These are phyloP conservation scores for Rhea americana DNA, from an alignment of 2,113 vertebrate genomes.

Conservation along the genomic window DNA sequence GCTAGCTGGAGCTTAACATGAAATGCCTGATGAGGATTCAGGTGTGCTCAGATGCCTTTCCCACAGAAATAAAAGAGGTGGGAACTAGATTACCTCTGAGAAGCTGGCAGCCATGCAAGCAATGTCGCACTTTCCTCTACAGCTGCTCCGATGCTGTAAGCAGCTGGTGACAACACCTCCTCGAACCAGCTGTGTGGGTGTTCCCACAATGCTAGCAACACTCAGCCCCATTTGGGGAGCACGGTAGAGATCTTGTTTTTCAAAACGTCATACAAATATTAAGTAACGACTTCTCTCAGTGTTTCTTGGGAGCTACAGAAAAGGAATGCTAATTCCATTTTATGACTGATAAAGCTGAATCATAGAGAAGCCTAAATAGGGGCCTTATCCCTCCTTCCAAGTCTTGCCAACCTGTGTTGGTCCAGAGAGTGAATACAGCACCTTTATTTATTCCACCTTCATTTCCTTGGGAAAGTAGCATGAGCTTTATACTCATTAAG, in stretches of 20 bases:
- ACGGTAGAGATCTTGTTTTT: not conserved
- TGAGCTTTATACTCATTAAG: not conserved
- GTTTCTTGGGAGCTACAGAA: not conserved
- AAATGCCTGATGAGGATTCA: not conserved
- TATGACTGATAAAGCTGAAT: not conserved
- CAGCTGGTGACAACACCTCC: not conserved
- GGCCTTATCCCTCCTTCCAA: not conserved
- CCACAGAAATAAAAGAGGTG: not conserved
- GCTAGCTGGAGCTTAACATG: not conserved
- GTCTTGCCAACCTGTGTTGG: not conserved
- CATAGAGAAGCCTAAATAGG: not conserved
- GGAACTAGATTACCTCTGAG: not conserved
- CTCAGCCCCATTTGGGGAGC: not conserved
- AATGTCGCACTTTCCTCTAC: not conserved
- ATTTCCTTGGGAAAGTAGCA: constrained; percentile 43
- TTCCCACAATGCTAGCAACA: not conserved
- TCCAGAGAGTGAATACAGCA: not conserved
- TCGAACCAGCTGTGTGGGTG: not conserved
- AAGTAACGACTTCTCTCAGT: not conserved
- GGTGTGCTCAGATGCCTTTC: not conserved
- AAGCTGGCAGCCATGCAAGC: not conserved
- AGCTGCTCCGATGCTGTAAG: not conserved
- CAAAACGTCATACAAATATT: not conserved
- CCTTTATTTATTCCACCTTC: not conserved
- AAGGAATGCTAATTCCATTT: not conserved